These are phyloP conservation scores for Umimayanthus chanpuru DNA, from an alignment of 92 coral and sea anemone genomes.

Conservation along the genomic window DNA sequence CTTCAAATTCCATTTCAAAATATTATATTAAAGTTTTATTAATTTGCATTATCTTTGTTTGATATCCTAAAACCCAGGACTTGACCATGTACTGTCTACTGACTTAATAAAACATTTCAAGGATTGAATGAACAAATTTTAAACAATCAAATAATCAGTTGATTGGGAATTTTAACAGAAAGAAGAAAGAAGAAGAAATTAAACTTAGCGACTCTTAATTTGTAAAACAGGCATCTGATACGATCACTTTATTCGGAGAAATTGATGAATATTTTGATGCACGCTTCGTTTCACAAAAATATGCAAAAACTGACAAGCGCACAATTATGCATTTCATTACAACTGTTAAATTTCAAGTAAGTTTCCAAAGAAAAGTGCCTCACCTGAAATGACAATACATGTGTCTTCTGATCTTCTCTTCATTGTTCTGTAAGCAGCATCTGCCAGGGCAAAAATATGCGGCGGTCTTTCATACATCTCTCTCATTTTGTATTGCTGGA, in stretches of 20 bases:
- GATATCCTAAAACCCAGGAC: neutral
- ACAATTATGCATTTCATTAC: neutral
- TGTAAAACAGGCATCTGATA: neutral
- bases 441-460: slow-evolving; percentile 94
- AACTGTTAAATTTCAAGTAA: neutral
- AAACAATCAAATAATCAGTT: neutral
- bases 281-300: slow-evolving; percentile 7
- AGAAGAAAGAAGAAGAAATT: neutral
- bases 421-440: slow-evolving; percentile 96
- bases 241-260: neutral
- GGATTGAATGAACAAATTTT: no score
- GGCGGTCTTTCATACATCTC: slow-evolving; percentile 99
- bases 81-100: neutral
- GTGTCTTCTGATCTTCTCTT: slow-evolving; percentile 93
- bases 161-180: neutral
- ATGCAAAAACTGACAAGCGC: neutral
- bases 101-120: neutral
- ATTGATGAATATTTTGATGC: neutral
- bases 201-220: neutral
- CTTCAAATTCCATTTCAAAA: neutral
- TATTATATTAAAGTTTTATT: neutral
- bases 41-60: neutral
- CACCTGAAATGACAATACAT: slow-evolving; percentile 96
- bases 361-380: slow-evolving; percentile 22
- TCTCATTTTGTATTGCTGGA: slow-evolving; percentile 86